Conservation (phyloP, 2,797 vertebrate species). For the Bryconaethiops microstoma region DNA sequence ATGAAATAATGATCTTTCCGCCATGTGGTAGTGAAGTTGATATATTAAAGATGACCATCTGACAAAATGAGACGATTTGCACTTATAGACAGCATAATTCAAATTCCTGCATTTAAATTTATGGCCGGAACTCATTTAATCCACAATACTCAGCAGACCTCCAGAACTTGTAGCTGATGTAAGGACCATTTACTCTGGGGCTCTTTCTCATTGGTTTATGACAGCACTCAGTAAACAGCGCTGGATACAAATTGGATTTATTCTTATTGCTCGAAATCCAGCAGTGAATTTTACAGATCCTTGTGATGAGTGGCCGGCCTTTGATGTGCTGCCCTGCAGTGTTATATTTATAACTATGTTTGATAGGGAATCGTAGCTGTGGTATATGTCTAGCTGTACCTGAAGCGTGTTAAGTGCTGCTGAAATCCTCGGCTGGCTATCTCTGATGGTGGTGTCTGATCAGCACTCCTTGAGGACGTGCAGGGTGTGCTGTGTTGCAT, state of each 20-base stretch:
- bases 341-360: background rate
- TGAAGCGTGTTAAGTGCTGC: background rate
- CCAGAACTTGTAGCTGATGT: background rate
- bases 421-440: background rate
- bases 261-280: background rate
- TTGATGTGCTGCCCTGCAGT: background rate
- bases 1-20: no score
- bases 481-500: slow-evolving; percentile 1
- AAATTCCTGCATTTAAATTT: background rate
- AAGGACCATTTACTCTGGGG: background rate
- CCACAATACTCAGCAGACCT: background rate
- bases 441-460: background rate
- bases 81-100: background rate
- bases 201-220: background rate
- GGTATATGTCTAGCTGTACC: background rate
- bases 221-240: background rate
- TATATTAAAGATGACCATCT: background rate
- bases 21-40: background rate
- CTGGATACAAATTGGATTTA: background rate
- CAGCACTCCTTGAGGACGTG: background rate
- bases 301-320: background rate
- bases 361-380: background rate
- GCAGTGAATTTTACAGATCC: background rate
- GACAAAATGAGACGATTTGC: no score
- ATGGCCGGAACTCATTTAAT: background rate